Evolutionary conservation across 2,797 vertebrate genomes (phyloP).

Genomic region (Aselliscus stoliczkanus): DNA sequence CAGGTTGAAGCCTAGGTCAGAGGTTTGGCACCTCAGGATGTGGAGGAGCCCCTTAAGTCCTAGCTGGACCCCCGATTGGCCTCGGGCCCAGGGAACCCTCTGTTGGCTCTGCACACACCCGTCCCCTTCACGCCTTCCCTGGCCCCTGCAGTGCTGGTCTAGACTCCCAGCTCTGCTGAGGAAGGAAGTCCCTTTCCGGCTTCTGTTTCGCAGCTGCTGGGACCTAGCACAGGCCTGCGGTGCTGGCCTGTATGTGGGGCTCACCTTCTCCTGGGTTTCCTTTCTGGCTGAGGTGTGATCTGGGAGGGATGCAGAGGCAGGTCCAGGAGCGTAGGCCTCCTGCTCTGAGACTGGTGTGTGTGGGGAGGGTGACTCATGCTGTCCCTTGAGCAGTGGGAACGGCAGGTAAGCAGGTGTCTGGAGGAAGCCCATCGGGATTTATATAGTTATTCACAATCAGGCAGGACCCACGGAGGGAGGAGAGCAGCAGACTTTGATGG

Average conservation of each 20-base stretch:
- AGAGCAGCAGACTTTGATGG: not conserved
- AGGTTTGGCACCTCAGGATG: not conserved
- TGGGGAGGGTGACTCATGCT: not conserved
- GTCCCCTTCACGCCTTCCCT: not conserved
- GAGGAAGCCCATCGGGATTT: not conserved
- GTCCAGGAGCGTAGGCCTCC: not conserved
- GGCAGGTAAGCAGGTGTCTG: not conserved
- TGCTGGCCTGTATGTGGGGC: not conserved
- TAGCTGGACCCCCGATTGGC: not conserved
- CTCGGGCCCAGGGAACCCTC: not conserved
- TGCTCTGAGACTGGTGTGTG: not conserved
- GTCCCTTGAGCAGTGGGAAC: not conserved
- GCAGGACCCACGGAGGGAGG: not conserved
- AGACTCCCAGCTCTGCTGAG: conserved; percentile 31
- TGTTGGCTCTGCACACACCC: not conserved
- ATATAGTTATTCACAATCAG: not conserved
- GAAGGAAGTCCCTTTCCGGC: conserved; percentile 70
- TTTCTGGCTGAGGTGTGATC: not conserved
- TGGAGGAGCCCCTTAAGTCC: not conserved
- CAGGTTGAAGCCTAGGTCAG: not conserved
- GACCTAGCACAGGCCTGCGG: not conserved
- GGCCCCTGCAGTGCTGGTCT: not conserved
- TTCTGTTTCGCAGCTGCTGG: conserved; percentile 61
- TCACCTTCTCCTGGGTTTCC: not conserved
- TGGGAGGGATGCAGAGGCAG: not conserved